Evolutionary conservation across 2,113 vertebrate species (phyloP).

Genomic region (Perca flavescens): DNA sequence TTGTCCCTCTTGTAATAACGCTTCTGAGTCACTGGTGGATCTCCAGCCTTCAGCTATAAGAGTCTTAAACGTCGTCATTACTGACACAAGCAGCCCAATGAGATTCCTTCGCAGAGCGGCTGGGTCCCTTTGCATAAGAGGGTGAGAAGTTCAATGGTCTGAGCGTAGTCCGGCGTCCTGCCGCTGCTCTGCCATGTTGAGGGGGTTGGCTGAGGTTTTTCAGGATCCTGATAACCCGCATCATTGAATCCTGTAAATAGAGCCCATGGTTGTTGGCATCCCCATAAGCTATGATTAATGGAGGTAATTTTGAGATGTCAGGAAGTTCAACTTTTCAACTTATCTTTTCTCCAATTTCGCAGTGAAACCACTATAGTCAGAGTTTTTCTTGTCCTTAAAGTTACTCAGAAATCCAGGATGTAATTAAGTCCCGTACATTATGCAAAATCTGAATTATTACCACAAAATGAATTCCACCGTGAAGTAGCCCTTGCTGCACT

Average conservation of each 20-base stretch:
- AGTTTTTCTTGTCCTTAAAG: conserved; percentile 10
- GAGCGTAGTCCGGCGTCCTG: conserved; percentile 42
- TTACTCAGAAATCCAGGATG: conserved; percentile 16
- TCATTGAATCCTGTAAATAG: conserved; percentile 60
- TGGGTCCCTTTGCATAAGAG: conserved; percentile 59
- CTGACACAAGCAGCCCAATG: conserved; percentile 40
- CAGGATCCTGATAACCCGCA: conserved; percentile 53
- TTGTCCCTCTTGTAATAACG: background rate
- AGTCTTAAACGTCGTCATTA: conserved; percentile 29
- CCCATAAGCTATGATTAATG: conserved; percentile 46
- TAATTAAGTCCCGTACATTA: conserved; percentile 33
- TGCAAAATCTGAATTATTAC: conserved; percentile 19
- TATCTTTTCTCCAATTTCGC: conserved; percentile 27
- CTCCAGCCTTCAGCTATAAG: conserved; percentile 16
- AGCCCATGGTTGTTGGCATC: conserved; percentile 35
- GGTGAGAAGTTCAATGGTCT: conserved; percentile 62
- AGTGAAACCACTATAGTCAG: background rate
- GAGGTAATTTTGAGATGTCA: conserved; percentile 58
- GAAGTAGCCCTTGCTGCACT: conserved; percentile 23
- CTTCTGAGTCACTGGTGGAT: conserved; percentile 20
- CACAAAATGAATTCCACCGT: background rate
- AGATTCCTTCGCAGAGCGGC: conserved; percentile 35
- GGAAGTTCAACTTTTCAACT: conserved; percentile 46
- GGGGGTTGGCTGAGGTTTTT: conserved; percentile 46
- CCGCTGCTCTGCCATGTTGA: conserved; percentile 20